phyloP scores from a whole-genome alignment of 1,140 invertebrate genomes.

The Metaphire vulgaris region DNA sequence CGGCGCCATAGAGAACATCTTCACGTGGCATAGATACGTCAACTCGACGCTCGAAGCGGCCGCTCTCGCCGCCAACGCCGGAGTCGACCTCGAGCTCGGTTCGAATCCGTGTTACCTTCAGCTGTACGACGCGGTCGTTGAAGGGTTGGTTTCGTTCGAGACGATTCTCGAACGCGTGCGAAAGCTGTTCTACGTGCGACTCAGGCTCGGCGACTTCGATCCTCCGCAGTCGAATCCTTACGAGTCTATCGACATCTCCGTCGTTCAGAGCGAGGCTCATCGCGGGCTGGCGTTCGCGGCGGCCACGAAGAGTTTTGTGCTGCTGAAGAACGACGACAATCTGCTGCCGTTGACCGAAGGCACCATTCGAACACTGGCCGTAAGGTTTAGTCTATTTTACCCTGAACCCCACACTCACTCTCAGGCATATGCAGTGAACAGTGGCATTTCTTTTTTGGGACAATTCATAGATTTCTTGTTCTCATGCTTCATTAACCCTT shows the following conservation, averaged over 20 bases:
- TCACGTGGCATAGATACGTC: constrained; percentile 39
- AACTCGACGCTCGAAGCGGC: constrained; percentile 38
- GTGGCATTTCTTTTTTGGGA: no score
- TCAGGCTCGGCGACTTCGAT: constrained; percentile 37
- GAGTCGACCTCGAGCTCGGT: constrained; percentile 16
- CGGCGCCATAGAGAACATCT: constrained; percentile 23
- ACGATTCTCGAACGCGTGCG: constrained; percentile 7
- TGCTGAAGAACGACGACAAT: constrained; percentile 44
- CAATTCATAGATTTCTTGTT: no score
- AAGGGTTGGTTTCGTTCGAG: not conserved
- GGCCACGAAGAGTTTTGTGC: constrained; percentile 41
- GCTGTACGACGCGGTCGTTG: constrained; percentile 6
- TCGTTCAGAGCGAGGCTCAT: constrained; percentile 40
- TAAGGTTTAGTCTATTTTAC: no score
- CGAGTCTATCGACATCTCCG: constrained; percentile 30
- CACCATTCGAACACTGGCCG: constrained; percentile 6
- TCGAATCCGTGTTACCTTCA: not conserved
- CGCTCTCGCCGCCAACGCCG: constrained; percentile 10
- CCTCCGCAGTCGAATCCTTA: constrained; percentile 44
- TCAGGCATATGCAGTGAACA: no score
- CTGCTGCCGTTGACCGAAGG: constrained; percentile 12
- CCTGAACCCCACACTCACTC: no score
- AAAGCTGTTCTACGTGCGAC: constrained; percentile 6
- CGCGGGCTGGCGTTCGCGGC: constrained; percentile 34
- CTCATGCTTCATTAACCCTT: no score